Percentiles rank a stretch among this genome's conserved stretches.
Evolutionary conservation across 2,113 vertebrate genomes (phyloP).

Genomic region (Cathartes aura): DNA sequence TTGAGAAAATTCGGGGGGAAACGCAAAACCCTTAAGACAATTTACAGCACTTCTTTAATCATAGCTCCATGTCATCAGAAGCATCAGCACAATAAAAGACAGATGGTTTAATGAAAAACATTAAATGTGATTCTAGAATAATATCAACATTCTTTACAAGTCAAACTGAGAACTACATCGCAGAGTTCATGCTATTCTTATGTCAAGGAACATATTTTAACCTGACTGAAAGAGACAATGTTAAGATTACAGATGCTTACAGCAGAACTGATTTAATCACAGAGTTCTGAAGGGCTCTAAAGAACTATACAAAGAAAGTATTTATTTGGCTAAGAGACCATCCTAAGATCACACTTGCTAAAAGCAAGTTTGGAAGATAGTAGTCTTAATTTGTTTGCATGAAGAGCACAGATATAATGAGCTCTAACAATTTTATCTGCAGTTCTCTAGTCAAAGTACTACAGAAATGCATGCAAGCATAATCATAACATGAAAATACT

Average conservation of each 20-base stretch:
- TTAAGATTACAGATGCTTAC: neutral
- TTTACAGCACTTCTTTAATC: neutral
- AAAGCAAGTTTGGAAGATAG: neutral
- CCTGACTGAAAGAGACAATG: neutral
- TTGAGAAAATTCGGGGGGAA: neutral
- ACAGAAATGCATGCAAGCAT: neutral
- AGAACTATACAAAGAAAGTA: neutral
- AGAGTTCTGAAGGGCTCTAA: neutral
- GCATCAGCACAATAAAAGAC: neutral
- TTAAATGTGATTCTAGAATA: neutral
- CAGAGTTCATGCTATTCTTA: neutral
- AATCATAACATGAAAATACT: neutral
- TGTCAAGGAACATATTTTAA: neutral
- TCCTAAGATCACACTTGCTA: neutral
- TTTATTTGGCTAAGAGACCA: neutral
- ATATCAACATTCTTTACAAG: neutral
- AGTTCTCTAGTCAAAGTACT: neutral
- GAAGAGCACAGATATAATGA: neutral
- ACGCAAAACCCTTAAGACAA: neutral
- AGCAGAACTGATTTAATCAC: neutral
- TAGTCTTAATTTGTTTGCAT: neutral
- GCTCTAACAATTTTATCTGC: neutral
- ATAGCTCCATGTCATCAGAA: neutral
- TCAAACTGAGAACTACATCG: neutral
- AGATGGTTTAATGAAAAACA: neutral